Percentiles rank a stretch among this genome's conserved stretches.
phyloP scores from a whole-genome alignment of 2,113 vertebrate species.

The Labeo rohita region DNA sequence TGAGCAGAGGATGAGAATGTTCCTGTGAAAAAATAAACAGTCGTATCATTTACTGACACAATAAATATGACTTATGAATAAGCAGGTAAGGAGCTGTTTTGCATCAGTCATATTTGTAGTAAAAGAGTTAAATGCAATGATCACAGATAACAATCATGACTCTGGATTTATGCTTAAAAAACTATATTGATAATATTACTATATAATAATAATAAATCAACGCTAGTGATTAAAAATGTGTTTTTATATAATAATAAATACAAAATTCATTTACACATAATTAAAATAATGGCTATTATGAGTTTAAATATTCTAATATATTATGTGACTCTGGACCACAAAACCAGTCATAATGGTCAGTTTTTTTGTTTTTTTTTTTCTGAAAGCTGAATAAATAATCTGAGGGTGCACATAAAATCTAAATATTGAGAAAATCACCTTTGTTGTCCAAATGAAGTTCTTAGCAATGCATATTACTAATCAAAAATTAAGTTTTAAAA shows the following conservation, averaged over 20 bases:
- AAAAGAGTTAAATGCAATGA: not conserved
- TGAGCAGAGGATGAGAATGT: slow-evolving; percentile 67
- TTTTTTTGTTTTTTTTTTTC: too few relatives aligned
- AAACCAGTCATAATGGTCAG: too few relatives aligned
- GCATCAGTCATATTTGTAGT: not conserved
- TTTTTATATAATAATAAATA: not conserved
- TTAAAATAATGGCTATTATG: not conserved
- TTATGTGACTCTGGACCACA: too few relatives aligned
- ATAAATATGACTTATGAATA: not conserved
- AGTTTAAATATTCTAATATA: too few relatives aligned
- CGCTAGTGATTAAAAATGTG: not conserved
- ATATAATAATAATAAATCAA: too few relatives aligned
- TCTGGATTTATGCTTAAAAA: not conserved
- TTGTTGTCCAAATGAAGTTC: too few relatives aligned
- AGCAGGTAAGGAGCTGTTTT: not conserved
- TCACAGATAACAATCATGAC: not conserved
- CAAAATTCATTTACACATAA: not conserved
- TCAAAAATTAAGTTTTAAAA: too few relatives aligned
- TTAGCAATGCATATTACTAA: too few relatives aligned
- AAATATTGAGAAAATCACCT: too few relatives aligned
- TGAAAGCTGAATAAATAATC: too few relatives aligned
- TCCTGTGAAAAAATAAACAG: slow-evolving; percentile 58
- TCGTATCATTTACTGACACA: not conserved
- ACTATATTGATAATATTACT: too few relatives aligned
- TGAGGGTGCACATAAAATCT: too few relatives aligned